Percentiles rank a stretch among this genome's conserved stretches.
These are phyloP conservation scores for Nannoperca australis DNA, from an alignment of 2,797 vertebrate species.

Conservation along the genomic window DNA sequence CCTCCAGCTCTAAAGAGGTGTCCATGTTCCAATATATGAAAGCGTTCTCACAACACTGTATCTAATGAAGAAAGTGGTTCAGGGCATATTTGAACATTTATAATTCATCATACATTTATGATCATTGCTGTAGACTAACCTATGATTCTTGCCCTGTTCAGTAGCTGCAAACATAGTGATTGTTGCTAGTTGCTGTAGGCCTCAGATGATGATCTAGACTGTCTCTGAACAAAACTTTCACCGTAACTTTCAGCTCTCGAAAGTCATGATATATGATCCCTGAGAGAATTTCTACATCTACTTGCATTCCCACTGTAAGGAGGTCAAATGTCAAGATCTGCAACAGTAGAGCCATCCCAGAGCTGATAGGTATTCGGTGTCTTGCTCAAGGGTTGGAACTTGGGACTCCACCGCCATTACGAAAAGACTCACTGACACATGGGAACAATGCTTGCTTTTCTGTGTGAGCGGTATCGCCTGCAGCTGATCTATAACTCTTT, in stretches of 20 bases:
- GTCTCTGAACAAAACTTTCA: neutral
- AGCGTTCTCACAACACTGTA: neutral
- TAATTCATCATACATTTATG: neutral
- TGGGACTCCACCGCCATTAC: neutral
- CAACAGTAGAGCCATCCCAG: neutral
- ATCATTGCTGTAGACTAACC: neutral
- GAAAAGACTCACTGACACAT: conserved; percentile 8
- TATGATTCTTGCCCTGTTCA: neutral
- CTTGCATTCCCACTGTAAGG: neutral
- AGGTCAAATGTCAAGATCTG: conserved; percentile 19
- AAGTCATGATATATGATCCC: neutral
- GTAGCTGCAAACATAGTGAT: neutral
- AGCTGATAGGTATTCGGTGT: conserved; percentile 16
- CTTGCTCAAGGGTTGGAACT: conserved; percentile 3
- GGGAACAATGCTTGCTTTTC: conserved; percentile 14
- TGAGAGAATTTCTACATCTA: neutral
- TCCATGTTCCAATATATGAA: neutral
- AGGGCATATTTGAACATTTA: neutral
- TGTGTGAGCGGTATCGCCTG: neutral
- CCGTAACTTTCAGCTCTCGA: neutral
- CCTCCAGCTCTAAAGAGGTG: neutral
- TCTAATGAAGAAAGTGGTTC: neutral
- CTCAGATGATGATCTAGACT: neutral
- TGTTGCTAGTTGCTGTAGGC: neutral
- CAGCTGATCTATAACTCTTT: conserved; percentile 1